Evolutionary conservation across 35 echinoderm and acorn worm species (phyloP), one percentile per base, ranked within the genome.

Genomic region (Holothuria glaberrima): DNA sequence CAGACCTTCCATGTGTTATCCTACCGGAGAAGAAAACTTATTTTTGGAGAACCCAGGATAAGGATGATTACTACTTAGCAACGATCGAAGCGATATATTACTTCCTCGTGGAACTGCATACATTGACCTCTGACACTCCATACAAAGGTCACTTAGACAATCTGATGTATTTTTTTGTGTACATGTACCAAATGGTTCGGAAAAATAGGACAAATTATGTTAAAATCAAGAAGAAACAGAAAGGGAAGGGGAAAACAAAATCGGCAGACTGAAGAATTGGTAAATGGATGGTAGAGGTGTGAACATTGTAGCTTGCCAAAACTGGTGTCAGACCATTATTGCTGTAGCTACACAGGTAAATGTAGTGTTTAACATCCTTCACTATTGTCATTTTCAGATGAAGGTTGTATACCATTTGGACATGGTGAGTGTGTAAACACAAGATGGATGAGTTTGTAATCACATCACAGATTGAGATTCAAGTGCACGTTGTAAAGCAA

Each of bases 71-170:
- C 18, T 98, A 92, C 88, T 74, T 98, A 29, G 95, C 95, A 68
- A 98, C 95, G 12, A 98, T 98, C 29, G 95, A 98, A 89, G 95
- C 95, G 2, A 92, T 98, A 35, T 98, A 98, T 75, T 94, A 98
- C 75, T 98, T 98, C 68, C 76, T 94, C 0, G 82, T 94, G 9
- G 90, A 98, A 29, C 83, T 92, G 54, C 91, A 94, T 50, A 65
- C 41, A 36, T 48, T 65, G 90, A 48, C 67, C 66, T 86, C 87
- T 46, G 81, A 90, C 58, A 32, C 41, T 9, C 29, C 57, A 6
- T 90, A 92, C 81, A 46, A n/a, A 16, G 90, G 93, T 28, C 69
- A 84, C 48, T 92, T 94, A 69, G 95, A 98, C 72, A 94, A 98
- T 58, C 82, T 98, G 35, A 88, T 98, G 21, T 98, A 92, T 46